A percentile compares a stretch with the other conserved stretches of the same genome.
Conservation (phyloP, 2,113 vertebrate genomes). For the Sinosuthora webbiana region DNA sequence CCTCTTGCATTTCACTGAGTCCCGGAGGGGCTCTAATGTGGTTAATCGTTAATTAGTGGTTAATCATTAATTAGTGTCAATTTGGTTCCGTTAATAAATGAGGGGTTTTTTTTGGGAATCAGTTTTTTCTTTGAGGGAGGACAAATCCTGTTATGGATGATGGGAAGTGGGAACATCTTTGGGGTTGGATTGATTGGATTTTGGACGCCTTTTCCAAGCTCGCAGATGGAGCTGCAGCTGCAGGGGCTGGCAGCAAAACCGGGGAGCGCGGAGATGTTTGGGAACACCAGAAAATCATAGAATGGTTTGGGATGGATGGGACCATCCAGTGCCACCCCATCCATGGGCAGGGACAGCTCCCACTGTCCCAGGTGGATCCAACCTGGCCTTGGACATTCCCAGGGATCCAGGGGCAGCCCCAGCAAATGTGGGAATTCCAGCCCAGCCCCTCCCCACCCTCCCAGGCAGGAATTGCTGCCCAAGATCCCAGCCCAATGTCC, state of each 20-base stretch:
- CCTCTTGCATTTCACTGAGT: neutral
- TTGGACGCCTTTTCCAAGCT: neutral
- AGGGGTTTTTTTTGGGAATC: neutral
- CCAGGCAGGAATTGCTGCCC: too few relatives aligned
- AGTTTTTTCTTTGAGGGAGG: neutral
- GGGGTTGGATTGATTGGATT: neutral
- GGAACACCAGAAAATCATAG: neutral
- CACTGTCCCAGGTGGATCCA: accelerated
- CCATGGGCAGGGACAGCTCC: neutral
- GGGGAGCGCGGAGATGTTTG: neutral
- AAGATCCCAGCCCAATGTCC: too few relatives aligned
- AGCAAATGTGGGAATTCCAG: neutral
- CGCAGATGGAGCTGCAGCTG: neutral
- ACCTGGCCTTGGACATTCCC: neutral
- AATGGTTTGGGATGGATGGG: neutral
- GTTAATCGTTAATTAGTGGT: neutral
- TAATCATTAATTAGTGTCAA: neutral
- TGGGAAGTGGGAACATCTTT: neutral
- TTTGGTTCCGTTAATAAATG: neutral
- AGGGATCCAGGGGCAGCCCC: neutral
- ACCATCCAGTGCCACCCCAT: accelerated
- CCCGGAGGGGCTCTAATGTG: neutral
- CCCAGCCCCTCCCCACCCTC: neutral
- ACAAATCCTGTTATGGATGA: neutral
- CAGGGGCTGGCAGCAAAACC: neutral